These are phyloP conservation scores for Zelostemma sp. DNA, from an alignment of 1,140 invertebrate species.

Conservation along the genomic window DNA sequence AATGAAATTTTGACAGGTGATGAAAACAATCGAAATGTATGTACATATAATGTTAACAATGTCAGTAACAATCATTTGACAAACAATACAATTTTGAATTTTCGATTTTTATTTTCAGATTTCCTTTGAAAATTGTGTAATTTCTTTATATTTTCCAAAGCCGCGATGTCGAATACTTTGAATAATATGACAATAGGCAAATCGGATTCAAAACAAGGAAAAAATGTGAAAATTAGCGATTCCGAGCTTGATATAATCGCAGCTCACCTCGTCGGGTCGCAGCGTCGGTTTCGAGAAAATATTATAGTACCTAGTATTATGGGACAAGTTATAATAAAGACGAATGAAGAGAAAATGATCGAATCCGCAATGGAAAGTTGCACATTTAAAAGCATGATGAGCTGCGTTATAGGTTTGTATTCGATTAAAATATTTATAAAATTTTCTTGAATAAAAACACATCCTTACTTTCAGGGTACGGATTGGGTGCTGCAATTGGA, in stretches of 20 bases:
- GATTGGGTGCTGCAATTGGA: slow-evolving; percentile 92
- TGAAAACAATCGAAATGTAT: too few species aligned
- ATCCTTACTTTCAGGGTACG: slow-evolving; percentile 91
- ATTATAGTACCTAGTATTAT: slow-evolving; percentile 85
- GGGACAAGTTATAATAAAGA: slow-evolving; percentile 83
- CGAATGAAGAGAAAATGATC: slow-evolving; percentile 89
- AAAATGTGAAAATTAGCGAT: slow-evolving; percentile 28
- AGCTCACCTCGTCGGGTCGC: slow-evolving; percentile 54
- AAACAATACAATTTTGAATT: too few species aligned
- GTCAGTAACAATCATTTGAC: too few species aligned
- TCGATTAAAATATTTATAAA: slow-evolving; percentile 1
- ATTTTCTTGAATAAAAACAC: too few species aligned
- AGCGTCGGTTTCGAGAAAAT: slow-evolving; percentile 78
- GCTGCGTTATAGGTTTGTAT: slow-evolving; percentile 86
- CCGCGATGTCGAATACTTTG: too few species aligned
- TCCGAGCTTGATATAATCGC: slow-evolving; percentile 60
- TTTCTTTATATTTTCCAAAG: too few species aligned
- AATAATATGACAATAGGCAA: too few species aligned
- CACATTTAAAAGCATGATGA: slow-evolving; percentile 89
- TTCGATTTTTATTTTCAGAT: too few species aligned
- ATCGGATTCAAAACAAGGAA: too few species aligned
- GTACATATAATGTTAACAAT: too few species aligned
- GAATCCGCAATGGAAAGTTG: slow-evolving; percentile 92
- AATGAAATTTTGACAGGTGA: too few species aligned
- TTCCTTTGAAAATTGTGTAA: too few species aligned